Evolutionary conservation across 2,888 invertebrate species (phyloP).

Genomic region (Dynastes hyllus): DNA sequence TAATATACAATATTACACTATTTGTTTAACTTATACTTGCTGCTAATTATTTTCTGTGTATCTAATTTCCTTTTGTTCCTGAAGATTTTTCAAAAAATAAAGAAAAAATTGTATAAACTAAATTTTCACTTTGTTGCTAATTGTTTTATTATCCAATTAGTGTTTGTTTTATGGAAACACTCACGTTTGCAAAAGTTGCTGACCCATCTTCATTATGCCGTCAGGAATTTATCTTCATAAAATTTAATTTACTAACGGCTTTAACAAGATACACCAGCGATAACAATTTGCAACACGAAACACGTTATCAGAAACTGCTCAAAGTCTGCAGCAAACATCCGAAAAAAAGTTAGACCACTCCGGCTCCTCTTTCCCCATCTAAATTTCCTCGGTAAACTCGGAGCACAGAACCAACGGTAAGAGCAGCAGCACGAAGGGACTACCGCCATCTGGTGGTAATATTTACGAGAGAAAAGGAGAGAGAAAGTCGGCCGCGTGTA

Average conservation of each 20-base stretch:
- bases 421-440: neutral
- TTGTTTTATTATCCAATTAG: too few relatives aligned
- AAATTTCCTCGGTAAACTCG: neutral
- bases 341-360: neutral
- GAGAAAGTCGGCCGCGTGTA: neutral
- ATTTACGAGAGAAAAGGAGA: constrained; percentile 1
- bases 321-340: neutral
- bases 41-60: too few relatives aligned
- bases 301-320: neutral
- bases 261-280: neutral
- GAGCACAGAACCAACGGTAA: neutral
- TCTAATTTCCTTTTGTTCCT: too few relatives aligned
- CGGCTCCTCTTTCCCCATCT: neutral
- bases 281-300: neutral
- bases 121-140: too few relatives aligned
- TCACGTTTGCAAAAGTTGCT: too few relatives aligned
- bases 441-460: constrained; percentile 20
- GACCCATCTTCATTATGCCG: neutral
- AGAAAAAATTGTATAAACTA: too few relatives aligned
- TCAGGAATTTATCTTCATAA: neutral
- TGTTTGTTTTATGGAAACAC: too few relatives aligned
- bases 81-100: too few relatives aligned
- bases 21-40: too few relatives aligned
- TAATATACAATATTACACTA: too few relatives aligned
- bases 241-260: constrained; percentile 13